Evolutionary conservation across 2,113 vertebrate genomes (phyloP), one percentile per base, ranked within the genome.

Genomic region (Xiphorhynchus elegans): DNA sequence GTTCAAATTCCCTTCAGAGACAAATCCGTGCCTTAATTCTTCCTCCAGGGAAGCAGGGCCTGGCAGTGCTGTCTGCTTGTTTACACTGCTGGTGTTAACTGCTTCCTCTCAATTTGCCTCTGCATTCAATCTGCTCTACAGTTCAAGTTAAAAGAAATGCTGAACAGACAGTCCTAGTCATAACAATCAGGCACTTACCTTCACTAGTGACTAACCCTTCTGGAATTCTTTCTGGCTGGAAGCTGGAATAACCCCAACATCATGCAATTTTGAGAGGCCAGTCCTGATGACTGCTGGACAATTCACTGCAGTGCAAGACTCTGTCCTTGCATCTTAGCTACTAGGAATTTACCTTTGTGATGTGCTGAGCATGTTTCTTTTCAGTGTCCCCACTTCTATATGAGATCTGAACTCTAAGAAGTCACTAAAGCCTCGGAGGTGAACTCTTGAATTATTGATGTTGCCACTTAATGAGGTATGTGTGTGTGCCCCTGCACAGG

Each of bases 21-120:
- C 80, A 89, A 90, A 87, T 56, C 60, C 59, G 66, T 89, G 89
- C 68, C 72, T 93, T 93, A 93, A 93, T 91, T 94, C 90, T 94
- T 96, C 75, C 95, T 95, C 73, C 83, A 75, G 95, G 76, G 93
- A 97, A 88, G 90, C 86, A 67, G 29, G 55, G 85, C 84, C 94
- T 96, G 93, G 94, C 86, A 85, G 93, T 77, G 93, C 84, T 91
- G n/a, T 93, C 95, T 76, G 84, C 84, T 63, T 96, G 93, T 96
- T 96, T 94, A 83, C 95, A 75, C 92, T 96, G 95, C 82, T 69
- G 93, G 90, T 90, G 95, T 88, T 96, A 93, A 96, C 94, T 93
- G 93, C 96, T 97, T 95, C 95, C 94, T 95, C 93, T 77, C 94
- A 89, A 47, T 77, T 59, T 82, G 88, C 87, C 94, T 91, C 95